These are phyloP conservation scores for Urechis unicinctus DNA, from an alignment of 2,888 invertebrate species.

Conservation along the genomic window DNA sequence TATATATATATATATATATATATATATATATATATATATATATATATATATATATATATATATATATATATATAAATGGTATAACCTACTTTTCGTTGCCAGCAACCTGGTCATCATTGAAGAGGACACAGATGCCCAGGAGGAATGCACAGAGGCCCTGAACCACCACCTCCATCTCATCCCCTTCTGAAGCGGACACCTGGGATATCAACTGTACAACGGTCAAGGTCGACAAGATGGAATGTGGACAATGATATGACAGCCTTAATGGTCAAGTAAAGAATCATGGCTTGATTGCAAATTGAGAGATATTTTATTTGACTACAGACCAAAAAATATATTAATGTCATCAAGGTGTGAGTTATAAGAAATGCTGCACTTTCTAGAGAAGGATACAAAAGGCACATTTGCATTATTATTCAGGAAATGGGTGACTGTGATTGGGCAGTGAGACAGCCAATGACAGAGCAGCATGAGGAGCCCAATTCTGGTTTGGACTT, in stretches of 20 bases:
- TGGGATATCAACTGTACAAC: conserved; percentile 48
- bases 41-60: neutral
- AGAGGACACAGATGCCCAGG: conserved; percentile 76
- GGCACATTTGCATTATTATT: conserved; percentile 68
- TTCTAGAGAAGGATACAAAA: conserved; percentile 55
- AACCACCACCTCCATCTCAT: conserved; percentile 81
- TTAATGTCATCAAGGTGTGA: too few relatives aligned
- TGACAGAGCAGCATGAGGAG: conserved; percentile 82
- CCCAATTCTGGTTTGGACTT: conserved; percentile 78
- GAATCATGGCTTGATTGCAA: too few relatives aligned
- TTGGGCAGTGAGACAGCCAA: conserved; percentile 79
- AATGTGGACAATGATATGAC: too few relatives aligned
- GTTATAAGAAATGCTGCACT: neutral
- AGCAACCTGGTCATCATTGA: conserved; percentile 45
- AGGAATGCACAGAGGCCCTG: conserved; percentile 87
- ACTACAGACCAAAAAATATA: too few relatives aligned
- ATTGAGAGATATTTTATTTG: too few relatives aligned
- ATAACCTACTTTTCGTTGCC: conserved; percentile 16
- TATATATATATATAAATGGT: neutral
- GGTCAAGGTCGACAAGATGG: too few relatives aligned
- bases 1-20: too few relatives aligned
- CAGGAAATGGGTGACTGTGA: conserved; percentile 77
- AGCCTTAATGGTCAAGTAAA: too few relatives aligned
- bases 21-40: neutral
- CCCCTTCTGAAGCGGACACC: conserved; percentile 66